A percentile compares a stretch with the other conserved stretches of the same genome.
phyloP scores from a whole-genome alignment of 2,888 invertebrate genomes.

The Hemithea aestivaria region DNA sequence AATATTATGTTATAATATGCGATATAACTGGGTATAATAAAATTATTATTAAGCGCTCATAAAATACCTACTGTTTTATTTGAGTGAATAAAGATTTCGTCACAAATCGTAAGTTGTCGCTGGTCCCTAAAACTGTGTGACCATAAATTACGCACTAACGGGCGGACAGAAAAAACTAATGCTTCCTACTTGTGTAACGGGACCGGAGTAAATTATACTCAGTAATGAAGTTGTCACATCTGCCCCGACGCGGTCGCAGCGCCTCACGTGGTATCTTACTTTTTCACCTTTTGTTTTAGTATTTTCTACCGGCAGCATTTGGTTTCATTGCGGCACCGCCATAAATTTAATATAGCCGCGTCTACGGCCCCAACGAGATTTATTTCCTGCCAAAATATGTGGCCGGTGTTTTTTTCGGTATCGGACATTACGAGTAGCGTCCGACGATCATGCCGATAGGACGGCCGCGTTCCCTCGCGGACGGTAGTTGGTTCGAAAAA shows the following conservation, averaged over 20 bases:
- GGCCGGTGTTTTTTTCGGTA: conserved; percentile 61
- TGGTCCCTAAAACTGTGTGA: conserved; percentile 50
- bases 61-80: too few species aligned
- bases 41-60: too few species aligned
- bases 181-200: conserved; percentile 73
- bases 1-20: too few species aligned
- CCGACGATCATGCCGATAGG: conserved; percentile 72
- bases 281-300: conserved; percentile 34
- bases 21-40: too few species aligned
- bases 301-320: conserved; percentile 28
- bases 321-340: conserved; percentile 51
- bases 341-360: conserved; percentile 73
- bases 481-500: conserved; percentile 70
- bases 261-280: conserved; percentile 38
- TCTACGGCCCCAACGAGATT: conserved; percentile 65
- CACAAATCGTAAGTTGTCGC: conserved; percentile 35
- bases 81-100: conserved; percentile 8
- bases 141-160: conserved; percentile 69
- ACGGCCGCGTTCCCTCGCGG: conserved; percentile 63
- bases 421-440: conserved; percentile 73
- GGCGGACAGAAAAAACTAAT: conserved; percentile 58
- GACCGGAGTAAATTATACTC: conserved; percentile 69
- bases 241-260: conserved; percentile 39
- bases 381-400: conserved; percentile 77
- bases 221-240: conserved; percentile 72